Percentiles rank a stretch among this genome's conserved stretches.
Evolutionary conservation across 2,888 invertebrate genomes (phyloP).

Genomic region (Mythimna albipuncta): DNA sequence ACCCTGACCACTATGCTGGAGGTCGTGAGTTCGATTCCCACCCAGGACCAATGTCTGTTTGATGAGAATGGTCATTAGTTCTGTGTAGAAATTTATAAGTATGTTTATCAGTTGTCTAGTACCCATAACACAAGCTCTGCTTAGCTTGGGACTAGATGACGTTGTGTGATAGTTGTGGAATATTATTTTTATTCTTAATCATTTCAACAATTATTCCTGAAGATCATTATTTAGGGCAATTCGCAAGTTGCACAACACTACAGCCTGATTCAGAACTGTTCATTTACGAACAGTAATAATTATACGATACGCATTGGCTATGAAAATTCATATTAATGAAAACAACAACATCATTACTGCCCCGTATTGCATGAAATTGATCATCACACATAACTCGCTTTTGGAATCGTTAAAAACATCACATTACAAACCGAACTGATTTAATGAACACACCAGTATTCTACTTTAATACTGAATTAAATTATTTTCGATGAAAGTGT

Average conservation of each 20-base stretch:
- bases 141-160: too few relatives aligned
- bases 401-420: slow-evolving; percentile 19
- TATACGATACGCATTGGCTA: neutral
- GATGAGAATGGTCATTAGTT: too few relatives aligned
- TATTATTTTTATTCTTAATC: too few relatives aligned
- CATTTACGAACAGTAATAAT: slow-evolving; percentile 5
- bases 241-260: neutral
- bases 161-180: too few relatives aligned
- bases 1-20: too few relatives aligned
- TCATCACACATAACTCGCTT: slow-evolving; percentile 29
- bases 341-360: slow-evolving; percentile 28
- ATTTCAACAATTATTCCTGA: neutral
- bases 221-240: slow-evolving; percentile 1
- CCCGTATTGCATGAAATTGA: slow-evolving; percentile 27
- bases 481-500: slow-evolving; percentile 40
- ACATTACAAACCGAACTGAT: slow-evolving; percentile 21
- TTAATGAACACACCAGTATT: slow-evolving; percentile 46
- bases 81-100: too few relatives aligned
- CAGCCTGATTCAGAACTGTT: neutral
- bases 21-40: too few relatives aligned
- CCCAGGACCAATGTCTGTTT: too few relatives aligned
- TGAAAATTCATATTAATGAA: slow-evolving; percentile 13
- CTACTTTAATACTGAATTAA: slow-evolving; percentile 28
- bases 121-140: too few relatives aligned
- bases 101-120: too few relatives aligned